Conservation (phyloP, 53 echinoderm and acorn worm genomes). For the Henricia sp. region DNA sequence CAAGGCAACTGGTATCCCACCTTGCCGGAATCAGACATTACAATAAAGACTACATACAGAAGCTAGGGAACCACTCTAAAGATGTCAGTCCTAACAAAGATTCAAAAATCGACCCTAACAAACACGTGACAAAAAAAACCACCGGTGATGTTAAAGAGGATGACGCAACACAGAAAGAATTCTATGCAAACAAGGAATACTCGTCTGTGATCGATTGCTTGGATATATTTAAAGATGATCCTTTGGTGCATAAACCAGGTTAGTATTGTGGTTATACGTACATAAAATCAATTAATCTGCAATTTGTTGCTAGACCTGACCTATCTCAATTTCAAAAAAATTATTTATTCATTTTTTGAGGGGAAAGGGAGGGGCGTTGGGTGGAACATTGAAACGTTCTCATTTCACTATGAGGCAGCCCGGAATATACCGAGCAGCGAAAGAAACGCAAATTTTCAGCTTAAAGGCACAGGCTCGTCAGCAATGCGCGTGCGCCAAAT, state of each 20-base stretch:
- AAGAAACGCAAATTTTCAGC: too few species aligned
- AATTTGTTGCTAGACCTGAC: too few species aligned
- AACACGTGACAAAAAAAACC: slow-evolving; percentile 11
- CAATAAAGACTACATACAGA: slow-evolving; percentile 77
- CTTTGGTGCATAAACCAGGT: slow-evolving; percentile 90
- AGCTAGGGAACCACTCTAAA: slow-evolving; percentile 30
- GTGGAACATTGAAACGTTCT: too few species aligned
- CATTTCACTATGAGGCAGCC: too few species aligned
- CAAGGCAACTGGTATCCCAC: slow-evolving; percentile 87
- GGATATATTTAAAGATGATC: slow-evolving; percentile 87
- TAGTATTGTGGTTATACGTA: slow-evolving; percentile 13
- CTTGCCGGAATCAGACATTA: slow-evolving; percentile 92
- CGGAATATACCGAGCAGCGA: too few species aligned
- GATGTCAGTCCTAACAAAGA: slow-evolving; percentile 7
- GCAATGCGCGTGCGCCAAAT: too few species aligned
- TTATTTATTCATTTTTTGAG: too few species aligned
- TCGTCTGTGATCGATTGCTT: slow-evolving; percentile 49
- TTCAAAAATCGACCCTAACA: neutral
- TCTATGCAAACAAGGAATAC: slow-evolving; percentile 61
- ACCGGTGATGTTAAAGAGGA: neutral
- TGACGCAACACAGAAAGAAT: slow-evolving; percentile 63
- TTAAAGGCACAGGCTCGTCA: too few species aligned
- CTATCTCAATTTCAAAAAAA: too few species aligned
- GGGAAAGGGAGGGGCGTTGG: too few species aligned
- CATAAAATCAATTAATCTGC: too few species aligned